Evolutionary conservation across 1,140 invertebrate species (phyloP).

Genomic region (Aphelinus atriplicis): DNA sequence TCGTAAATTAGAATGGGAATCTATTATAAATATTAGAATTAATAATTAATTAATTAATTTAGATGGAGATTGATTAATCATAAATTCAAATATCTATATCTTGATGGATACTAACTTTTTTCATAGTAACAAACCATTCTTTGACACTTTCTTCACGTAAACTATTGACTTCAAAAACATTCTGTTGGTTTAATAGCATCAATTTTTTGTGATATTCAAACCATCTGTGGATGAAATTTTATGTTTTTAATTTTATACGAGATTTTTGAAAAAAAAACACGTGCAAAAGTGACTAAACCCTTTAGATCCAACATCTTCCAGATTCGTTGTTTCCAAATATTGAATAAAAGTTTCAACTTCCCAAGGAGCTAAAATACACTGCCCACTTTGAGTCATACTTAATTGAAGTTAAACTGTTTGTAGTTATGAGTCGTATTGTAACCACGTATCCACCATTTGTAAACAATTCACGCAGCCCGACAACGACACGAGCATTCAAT

Average conservation of each 20-base stretch:
- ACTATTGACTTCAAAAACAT: conserved; percentile 75
- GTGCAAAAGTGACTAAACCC: conserved; percentile 50
- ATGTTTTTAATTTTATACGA: conserved; percentile 29
- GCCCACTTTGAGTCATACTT: conserved; percentile 55
- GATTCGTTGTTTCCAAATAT: conserved; percentile 58
- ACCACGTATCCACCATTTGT: conserved; percentile 54
- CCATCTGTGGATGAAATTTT: conserved; percentile 69
- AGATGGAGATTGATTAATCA: too few species aligned
- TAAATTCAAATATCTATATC: too few species aligned
- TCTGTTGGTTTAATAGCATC: conserved; percentile 83
- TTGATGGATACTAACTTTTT: conserved; percentile 66
- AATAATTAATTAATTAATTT: conserved; percentile 18
- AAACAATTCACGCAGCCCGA: conserved; percentile 47
- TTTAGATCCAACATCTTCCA: conserved; percentile 65
- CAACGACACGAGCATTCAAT: conserved; percentile 13
- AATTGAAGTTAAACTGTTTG: conserved; percentile 16
- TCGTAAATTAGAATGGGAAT: conserved; percentile 77
- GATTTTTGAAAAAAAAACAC: conserved; percentile 17
- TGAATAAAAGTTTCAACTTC: conserved; percentile 67
- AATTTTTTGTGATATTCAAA: conserved; percentile 79
- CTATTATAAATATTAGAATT: conserved; percentile 56
- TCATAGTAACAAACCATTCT: conserved; percentile 73
- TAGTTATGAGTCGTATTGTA: conserved; percentile 1
- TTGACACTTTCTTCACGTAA: conserved; percentile 78
- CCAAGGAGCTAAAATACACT: conserved; percentile 63